Percentiles rank a stretch among this genome's conserved stretches.
These are phyloP conservation scores for Oxytorus armatus DNA, from an alignment of 2,888 invertebrate species.

Conservation along the genomic window DNA sequence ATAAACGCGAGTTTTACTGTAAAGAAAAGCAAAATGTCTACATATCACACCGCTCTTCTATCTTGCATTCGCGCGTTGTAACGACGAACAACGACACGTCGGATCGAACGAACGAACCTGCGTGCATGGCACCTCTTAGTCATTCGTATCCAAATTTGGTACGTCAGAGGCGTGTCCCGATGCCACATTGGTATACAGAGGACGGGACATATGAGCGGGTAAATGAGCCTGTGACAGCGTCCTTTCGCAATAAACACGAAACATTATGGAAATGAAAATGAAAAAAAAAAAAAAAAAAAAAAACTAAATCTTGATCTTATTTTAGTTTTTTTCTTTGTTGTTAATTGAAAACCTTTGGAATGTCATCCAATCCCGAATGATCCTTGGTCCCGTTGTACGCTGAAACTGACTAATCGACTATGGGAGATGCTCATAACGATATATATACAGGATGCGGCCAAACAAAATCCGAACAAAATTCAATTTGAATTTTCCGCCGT, in stretches of 20 bases:
- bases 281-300: conserved; percentile 38
- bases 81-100: conserved; percentile 33
- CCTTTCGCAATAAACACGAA: conserved; percentile 83
- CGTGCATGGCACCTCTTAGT: conserved; percentile 83
- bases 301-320: background rate
- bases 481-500: too few relatives aligned
- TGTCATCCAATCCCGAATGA: background rate
- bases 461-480: too few relatives aligned
- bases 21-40: conserved; percentile 45
- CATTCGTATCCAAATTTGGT: conserved; percentile 82
- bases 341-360: background rate
- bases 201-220: conserved; percentile 69
- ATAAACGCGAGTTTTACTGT: background rate
- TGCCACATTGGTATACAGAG: conserved; percentile 81
- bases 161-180: conserved; percentile 65
- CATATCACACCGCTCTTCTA: conserved; percentile 56
- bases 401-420: conserved; percentile 12
- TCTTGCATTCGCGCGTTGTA: background rate
- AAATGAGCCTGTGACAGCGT: conserved; percentile 60
- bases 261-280: conserved; percentile 34
- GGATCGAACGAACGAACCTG: conserved; percentile 80
- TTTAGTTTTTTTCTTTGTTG: conserved; percentile 17
- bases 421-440: too few relatives aligned
- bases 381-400: background rate
- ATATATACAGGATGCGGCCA: too few relatives aligned